phyloP scores from a whole-genome alignment of 2,797 vertebrate species.

The Dipus sagitta region DNA sequence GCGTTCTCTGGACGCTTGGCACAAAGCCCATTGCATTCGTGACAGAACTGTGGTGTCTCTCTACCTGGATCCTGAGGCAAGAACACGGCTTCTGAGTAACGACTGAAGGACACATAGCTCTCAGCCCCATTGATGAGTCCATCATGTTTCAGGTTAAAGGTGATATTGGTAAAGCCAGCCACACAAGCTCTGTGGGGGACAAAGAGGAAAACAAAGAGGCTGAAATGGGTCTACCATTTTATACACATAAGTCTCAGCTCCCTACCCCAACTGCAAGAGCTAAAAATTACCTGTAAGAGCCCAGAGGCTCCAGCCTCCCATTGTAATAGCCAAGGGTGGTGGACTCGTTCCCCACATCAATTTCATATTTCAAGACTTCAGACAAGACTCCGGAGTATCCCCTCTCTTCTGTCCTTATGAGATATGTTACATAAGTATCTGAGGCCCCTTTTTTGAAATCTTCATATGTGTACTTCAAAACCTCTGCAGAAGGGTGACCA shows the following conservation, averaged over 20 bases:
- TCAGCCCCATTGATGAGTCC: constrained; percentile 73
- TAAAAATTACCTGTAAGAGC: constrained; percentile 86
- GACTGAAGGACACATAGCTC: constrained; percentile 86
- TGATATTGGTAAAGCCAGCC: constrained; percentile 88
- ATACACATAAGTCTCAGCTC: rapidly evolving
- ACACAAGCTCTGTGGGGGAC: constrained; percentile 84
- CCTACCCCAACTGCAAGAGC: no score
- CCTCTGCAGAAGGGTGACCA: constrained; percentile 54
- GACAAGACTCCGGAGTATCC: constrained; percentile 45
- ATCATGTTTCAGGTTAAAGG: background rate
- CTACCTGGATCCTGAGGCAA: constrained; percentile 89
- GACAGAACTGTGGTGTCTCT: background rate
- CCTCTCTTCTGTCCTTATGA: constrained; percentile 70
- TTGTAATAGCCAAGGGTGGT: constrained; percentile 83
- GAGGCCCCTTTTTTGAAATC: constrained; percentile 85
- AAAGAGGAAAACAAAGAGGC: background rate
- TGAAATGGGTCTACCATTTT: rapidly evolving
- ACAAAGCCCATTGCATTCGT: background rate
- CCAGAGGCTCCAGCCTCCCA: constrained; percentile 85
- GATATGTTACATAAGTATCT: constrained; percentile 83
- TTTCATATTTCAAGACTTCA: constrained; percentile 61
- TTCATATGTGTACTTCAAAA: constrained; percentile 84
- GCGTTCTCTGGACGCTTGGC: background rate
- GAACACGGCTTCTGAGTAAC: constrained; percentile 72
- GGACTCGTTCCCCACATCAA: constrained; percentile 83